These are phyloP conservation scores for Pogonocherus hispidulus DNA, from an alignment of 2,888 invertebrate genomes.

Conservation along the genomic window DNA sequence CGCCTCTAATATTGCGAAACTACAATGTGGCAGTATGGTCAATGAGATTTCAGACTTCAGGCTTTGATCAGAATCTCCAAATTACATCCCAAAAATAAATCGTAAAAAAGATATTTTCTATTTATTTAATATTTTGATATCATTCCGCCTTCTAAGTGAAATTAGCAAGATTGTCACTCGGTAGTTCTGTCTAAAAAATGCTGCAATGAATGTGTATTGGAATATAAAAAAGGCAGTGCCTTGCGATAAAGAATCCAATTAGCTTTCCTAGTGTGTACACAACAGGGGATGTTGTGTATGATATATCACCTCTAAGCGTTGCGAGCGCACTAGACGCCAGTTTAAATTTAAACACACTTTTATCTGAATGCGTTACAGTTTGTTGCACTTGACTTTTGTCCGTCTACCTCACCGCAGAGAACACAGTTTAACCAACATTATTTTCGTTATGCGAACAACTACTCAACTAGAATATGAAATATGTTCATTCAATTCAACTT, in stretches of 20 bases:
- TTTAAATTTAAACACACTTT: slow-evolving; percentile 4
- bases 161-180: too few species aligned
- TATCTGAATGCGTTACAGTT: slow-evolving; percentile 4
- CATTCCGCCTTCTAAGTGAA: too few species aligned
- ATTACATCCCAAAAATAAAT: too few species aligned
- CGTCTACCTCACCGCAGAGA: background rate
- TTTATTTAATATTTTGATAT: too few species aligned
- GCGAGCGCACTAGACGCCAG: background rate
- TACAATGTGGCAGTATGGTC: too few species aligned
- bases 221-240: too few species aligned
- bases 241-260: background rate
- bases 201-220: too few species aligned
- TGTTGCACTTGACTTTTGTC: slow-evolving; percentile 2
- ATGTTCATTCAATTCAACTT: background rate
- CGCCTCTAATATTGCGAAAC: too few species aligned
- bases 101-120: too few species aligned
- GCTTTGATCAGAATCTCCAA: too few species aligned
- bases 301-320: background rate
- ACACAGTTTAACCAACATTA: background rate
- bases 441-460: background rate
- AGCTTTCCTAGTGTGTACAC: background rate
- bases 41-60: too few species aligned
- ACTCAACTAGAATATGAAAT: background rate
- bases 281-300: background rate
- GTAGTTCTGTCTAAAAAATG: too few species aligned